These are phyloP conservation scores for Electrona antarctica DNA, from an alignment of 2,113 vertebrate species.

Conservation along the genomic window DNA sequence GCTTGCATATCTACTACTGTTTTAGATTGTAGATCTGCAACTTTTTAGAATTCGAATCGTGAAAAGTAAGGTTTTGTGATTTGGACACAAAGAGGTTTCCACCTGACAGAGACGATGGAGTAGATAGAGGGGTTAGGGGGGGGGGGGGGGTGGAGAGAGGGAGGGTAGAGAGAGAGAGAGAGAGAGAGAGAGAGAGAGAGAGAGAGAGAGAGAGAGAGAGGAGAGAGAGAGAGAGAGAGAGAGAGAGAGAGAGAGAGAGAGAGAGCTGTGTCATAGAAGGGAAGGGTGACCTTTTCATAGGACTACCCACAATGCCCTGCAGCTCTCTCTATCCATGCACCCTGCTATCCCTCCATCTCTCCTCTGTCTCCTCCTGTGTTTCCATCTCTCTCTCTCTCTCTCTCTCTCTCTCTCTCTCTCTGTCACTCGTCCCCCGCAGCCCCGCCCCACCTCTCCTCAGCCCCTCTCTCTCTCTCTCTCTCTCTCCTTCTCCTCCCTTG, in stretches of 20 bases:
- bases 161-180: not conserved
- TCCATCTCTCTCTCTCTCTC: conserved; percentile 20
- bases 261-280: conserved; percentile 28
- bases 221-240: not conserved
- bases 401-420: not conserved
- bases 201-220: not conserved
- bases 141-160: not conserved
- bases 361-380: conserved; percentile 14
- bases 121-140: not conserved
- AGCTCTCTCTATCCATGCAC: conserved; percentile 17
- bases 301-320: conserved; percentile 66
- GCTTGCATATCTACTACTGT: no score
- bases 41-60: no score
- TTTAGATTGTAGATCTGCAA: no score
- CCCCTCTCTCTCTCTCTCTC: conserved; percentile 35
- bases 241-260: not conserved
- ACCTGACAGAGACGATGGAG: not conserved
- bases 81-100: no score
- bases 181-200: not conserved
- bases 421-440: no score
- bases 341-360: conserved; percentile 7
- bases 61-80: no score
- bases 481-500: conserved; percentile 29
- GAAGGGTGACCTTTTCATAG: conserved; percentile 33
- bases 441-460: not conserved